Evolutionary conservation across 2,113 vertebrate genomes (phyloP).

Genomic region (Leucopternis melanops): DNA sequence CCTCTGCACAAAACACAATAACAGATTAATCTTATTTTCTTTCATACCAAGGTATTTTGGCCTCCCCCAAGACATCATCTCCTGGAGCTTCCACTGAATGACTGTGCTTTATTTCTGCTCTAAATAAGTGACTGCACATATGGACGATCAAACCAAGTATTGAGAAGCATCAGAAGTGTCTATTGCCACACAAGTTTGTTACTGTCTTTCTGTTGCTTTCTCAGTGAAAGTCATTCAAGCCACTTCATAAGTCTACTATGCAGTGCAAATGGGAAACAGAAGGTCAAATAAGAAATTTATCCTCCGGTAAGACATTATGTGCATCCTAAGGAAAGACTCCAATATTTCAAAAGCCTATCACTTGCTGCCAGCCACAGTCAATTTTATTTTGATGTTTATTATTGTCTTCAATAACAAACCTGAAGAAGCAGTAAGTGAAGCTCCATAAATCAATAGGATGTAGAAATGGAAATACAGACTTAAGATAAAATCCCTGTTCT

Average conservation of each 20-base stretch:
- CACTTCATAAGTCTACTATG: neutral
- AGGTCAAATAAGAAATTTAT: neutral
- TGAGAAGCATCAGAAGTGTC: neutral
- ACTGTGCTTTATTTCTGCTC: neutral
- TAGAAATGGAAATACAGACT: neutral
- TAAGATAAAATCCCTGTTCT: neutral
- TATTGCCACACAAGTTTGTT: neutral
- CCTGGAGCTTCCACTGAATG: neutral
- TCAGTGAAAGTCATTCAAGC: neutral
- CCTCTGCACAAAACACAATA: neutral
- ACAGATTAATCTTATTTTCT: neutral
- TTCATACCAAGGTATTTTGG: neutral
- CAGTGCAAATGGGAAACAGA: neutral
- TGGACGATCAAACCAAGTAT: neutral
- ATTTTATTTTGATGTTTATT: neutral
- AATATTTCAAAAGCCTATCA: neutral
- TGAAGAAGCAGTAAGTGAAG: neutral
- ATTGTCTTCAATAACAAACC: neutral
- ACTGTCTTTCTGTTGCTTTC: neutral
- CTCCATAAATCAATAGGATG: neutral
- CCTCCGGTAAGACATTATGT: neutral
- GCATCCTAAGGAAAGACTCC: neutral
- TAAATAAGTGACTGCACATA: neutral
- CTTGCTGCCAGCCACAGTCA: neutral
- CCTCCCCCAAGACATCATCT: fast-evolving